Conservation (phyloP, 2,113 vertebrate genomes). For the Sporophila hypoxantha region DNA sequence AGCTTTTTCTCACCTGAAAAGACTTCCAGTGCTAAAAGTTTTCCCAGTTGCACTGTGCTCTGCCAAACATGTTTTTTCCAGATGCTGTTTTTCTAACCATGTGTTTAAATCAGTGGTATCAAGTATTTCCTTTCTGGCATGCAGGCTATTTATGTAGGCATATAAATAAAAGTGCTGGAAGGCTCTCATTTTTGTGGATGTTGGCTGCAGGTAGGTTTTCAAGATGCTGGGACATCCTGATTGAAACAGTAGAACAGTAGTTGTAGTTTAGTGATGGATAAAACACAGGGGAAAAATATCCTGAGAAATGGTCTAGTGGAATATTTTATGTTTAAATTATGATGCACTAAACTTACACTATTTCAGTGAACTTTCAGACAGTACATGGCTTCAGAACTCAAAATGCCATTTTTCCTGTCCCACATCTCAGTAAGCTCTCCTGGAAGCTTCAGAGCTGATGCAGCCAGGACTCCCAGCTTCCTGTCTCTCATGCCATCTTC, state of each 20-base stretch:
- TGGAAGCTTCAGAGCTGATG: neutral
- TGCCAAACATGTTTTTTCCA: constrained; percentile 18
- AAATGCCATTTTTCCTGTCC: neutral
- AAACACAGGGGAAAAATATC: neutral
- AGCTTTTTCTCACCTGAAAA: constrained; percentile 14
- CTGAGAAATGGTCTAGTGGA: neutral
- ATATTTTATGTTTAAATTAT: neutral
- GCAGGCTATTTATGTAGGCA: neutral
- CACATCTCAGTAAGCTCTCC: neutral
- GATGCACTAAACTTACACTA: neutral
- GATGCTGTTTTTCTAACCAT: neutral
- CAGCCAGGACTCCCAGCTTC: neutral
- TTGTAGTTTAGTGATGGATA: neutral
- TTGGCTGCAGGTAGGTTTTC: neutral
- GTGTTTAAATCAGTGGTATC: neutral
- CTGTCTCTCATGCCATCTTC: neutral
- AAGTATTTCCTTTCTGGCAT: neutral
- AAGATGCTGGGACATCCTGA: neutral
- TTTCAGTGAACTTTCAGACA: neutral
- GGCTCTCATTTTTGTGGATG: neutral
- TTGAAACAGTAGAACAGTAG: neutral
- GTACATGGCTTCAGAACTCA: neutral
- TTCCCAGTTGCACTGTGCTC: neutral
- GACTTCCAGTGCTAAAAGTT: neutral
- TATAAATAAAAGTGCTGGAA: neutral